Evolutionary conservation across 2,888 invertebrate species (phyloP).

Genomic region (Campaea margaritaria): DNA sequence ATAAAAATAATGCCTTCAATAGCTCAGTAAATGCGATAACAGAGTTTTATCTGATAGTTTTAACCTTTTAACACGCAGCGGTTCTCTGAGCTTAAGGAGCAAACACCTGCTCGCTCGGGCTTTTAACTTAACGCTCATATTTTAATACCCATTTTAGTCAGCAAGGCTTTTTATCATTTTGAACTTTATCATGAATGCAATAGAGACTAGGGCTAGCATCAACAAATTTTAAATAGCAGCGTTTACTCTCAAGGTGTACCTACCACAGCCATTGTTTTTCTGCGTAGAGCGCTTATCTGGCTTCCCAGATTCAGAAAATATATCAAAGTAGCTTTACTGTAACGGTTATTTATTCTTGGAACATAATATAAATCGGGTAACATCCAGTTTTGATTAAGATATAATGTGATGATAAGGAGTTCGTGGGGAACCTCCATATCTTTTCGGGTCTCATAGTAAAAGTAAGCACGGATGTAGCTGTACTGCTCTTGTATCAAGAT

Average conservation of each 20-base stretch:
- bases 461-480: constrained; percentile 26
- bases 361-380: constrained; percentile 7
- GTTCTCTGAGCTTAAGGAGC: constrained; percentile 25
- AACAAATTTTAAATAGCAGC: constrained; percentile 6
- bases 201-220: constrained; percentile 4
- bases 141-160: constrained; percentile 32
- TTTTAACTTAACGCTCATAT: constrained; percentile 41
- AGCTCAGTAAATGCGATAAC: constrained; percentile 44
- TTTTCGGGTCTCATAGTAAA: constrained; percentile 24
- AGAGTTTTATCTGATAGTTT: constrained; percentile 40
- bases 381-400: constrained; percentile 28
- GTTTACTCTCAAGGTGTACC: constrained; percentile 9
- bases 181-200: constrained; percentile 13
- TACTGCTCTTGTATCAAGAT: constrained; percentile 31
- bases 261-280: constrained; percentile 11
- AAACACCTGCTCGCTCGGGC: constrained; percentile 38
- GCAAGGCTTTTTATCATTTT: constrained; percentile 12
- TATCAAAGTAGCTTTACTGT: constrained; percentile 1
- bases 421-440: constrained; percentile 17
- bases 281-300: constrained; percentile 16
- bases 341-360: constrained; percentile 16
- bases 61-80: constrained; percentile 49
- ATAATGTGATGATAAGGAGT: constrained; percentile 20
- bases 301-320: constrained; percentile 12
- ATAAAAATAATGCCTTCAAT: constrained; percentile 46